Base-by-base conservation (phyloP, 2,888 invertebrate genomes). In the Escarpia spicata region DNA sequence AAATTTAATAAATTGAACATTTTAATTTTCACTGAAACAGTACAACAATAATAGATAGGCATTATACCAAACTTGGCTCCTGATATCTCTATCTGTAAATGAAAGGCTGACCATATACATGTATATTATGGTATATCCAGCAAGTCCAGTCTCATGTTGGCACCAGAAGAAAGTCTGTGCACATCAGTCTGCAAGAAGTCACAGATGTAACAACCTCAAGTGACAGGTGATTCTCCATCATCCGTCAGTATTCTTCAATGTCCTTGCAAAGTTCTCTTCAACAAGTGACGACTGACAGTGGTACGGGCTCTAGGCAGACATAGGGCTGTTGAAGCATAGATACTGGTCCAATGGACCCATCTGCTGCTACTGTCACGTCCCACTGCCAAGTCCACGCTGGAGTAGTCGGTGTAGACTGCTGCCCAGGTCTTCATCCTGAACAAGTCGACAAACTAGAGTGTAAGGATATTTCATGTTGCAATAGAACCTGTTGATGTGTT, bases 381-480 rank as follows among this genome's bases (percentile, higher is more conserved):
- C 75, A n/a, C 75, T 75, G 75, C 75, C n/a, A 15, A 93, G 90
- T 89, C 93, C 92, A 12, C 52, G 44, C 52, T 92, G 92, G 31
- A 96, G 93, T 31, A 96, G 93, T 52, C 98, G 98, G 94, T 98
- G 97, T 95, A 99, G 98, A 95, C 98, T 98, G 96, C 98, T 98
- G 52, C 99, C 99, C 94, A 99, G 97, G 96, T 99, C 98, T 97
- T 99, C 99, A 97, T 99, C 99, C 97, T 99, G 98, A 45, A 92
- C 31, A 43, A 52, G 45, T 52, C 52, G 8, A 52, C 52, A 52
- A 4, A 52, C 52, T 12, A 15, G 9, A 52, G 2, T 12, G 52
- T 52, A 52, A 52, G 45, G 52, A 52, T 52, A 52, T 52, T 52
- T 52, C 52, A 52, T 52, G 52, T 52, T 52, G 26, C 19, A 75